Evolutionary conservation across 2,113 vertebrate genomes (phyloP), one percentile per base, ranked within the genome.

Genomic region (Meles meles): DNA sequence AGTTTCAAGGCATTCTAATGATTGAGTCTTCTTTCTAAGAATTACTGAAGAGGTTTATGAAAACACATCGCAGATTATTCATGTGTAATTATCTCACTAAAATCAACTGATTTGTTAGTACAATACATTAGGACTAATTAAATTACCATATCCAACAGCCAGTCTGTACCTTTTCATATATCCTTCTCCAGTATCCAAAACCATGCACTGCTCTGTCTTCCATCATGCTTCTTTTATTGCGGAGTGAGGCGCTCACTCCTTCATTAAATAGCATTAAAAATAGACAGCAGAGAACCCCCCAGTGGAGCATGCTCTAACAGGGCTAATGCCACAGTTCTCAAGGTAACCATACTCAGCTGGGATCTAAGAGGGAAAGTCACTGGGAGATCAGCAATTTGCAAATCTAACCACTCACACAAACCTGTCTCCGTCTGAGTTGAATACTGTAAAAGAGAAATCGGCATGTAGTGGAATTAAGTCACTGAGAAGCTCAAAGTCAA

Each of bases 191-290:
- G 97, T 93, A 98, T 98, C 97, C 98, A 98, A 94, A 98, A 98
- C 98, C 98, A 98, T 88, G 96, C 98, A 98, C 92, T 37, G 63
- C 90, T 98, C 98, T 98, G 97, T 98, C 98, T 98, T 98, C 98
- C 98, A 98, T 98, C 97, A 98, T 97, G 98, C 97, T 98, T 95
- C 97, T 21, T 81, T 98, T 91, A 98, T 97, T 88, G 98, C 98
- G 98, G 98, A 99, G 95, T 89, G 97, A 99, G 98, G 98, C 94
- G 72, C 88, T 95, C 8, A 95, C 97, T 98, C 98, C 98, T 99
- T 99, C 99, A 98, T 98, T 98, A 99, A 99, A 98, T 96, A 98
- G 98, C 95, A 98, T 98, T 98, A 98, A 98, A 98, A 98, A 98
- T 98, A 98, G 98, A 98, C 98, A 98, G 98, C 98, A 98, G 97